Conservation (phyloP, 2,888 invertebrate species). For the Graphium colonna region DNA sequence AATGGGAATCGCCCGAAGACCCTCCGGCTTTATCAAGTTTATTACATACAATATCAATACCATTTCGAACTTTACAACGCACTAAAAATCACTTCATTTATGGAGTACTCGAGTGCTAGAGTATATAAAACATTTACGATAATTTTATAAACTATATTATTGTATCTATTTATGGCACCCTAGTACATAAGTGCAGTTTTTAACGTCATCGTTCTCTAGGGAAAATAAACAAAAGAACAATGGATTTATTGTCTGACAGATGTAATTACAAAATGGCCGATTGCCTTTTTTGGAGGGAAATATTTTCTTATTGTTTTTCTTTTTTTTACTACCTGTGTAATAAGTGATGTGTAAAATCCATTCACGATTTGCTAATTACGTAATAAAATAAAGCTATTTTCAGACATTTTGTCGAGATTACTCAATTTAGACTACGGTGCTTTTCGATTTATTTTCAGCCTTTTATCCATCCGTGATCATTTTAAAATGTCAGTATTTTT, state of each 20-base stretch:
- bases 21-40: slow-evolving; percentile 15
- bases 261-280: slow-evolving; percentile 4
- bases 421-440: too few relatives aligned
- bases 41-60: slow-evolving; percentile 16
- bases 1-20: slow-evolving; percentile 10
- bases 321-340: too few relatives aligned
- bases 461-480: too few relatives aligned
- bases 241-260: not conserved
- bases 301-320: not conserved
- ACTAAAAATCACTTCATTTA: slow-evolving; percentile 17
- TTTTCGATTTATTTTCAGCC: too few relatives aligned
- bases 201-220: slow-evolving; percentile 6
- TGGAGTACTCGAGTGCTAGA: slow-evolving; percentile 6
- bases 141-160: not conserved
- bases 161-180: not conserved
- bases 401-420: too few relatives aligned
- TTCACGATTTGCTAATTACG: too few relatives aligned
- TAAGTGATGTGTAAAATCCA: too few relatives aligned
- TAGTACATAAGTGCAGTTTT: not conserved
- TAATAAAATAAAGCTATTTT: too few relatives aligned
- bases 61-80: slow-evolving; percentile 6
- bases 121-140: not conserved
- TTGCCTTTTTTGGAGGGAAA: slow-evolving; percentile 10
- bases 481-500: too few relatives aligned
- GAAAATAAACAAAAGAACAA: slow-evolving; percentile 18